Evolutionary conservation across 2,888 invertebrate species (phyloP).

Genomic region (Ligdia adustata): DNA sequence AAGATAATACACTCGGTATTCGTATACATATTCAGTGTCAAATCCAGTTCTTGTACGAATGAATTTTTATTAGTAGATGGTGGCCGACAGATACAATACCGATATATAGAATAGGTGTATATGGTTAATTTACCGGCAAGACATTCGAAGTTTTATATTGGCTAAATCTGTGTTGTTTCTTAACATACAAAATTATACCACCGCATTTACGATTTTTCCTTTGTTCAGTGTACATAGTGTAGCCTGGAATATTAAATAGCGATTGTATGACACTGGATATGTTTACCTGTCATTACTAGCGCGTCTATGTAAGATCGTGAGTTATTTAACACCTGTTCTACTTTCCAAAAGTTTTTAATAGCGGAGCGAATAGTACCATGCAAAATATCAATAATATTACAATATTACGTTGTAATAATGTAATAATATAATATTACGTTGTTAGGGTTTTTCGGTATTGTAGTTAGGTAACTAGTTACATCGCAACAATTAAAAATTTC

Average conservation of each 20-base stretch:
- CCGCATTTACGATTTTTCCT: constrained; percentile 2
- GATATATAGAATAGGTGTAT: background rate
- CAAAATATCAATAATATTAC: no score
- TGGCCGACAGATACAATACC: constrained; percentile 3
- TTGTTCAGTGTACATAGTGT: background rate
- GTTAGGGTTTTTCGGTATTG: background rate
- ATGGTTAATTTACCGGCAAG: constrained; percentile 4
- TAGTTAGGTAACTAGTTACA: background rate
- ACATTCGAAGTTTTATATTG: constrained; percentile 6
- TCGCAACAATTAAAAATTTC: background rate
- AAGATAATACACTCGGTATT: constrained; percentile 2
- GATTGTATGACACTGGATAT: constrained; percentile 2
- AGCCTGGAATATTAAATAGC: background rate
- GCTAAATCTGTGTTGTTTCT: constrained; percentile 4
- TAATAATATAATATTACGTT: constrained; percentile 6
- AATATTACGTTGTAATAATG: no score
- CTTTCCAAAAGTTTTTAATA: constrained; percentile 6
- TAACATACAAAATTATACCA: constrained; percentile 5
- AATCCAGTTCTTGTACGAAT: constrained; percentile 4
- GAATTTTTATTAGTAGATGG: constrained; percentile 2
- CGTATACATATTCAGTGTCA: background rate
- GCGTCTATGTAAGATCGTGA: constrained; percentile 2
- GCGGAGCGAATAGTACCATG: constrained; percentile 6
- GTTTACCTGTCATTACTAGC: constrained; percentile 5
- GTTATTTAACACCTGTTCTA: constrained; percentile 1